Percentiles rank a stretch among this genome's conserved stretches.
Conservation (phyloP, 1,140 invertebrate genomes). For the Dreissena polymorpha region DNA sequence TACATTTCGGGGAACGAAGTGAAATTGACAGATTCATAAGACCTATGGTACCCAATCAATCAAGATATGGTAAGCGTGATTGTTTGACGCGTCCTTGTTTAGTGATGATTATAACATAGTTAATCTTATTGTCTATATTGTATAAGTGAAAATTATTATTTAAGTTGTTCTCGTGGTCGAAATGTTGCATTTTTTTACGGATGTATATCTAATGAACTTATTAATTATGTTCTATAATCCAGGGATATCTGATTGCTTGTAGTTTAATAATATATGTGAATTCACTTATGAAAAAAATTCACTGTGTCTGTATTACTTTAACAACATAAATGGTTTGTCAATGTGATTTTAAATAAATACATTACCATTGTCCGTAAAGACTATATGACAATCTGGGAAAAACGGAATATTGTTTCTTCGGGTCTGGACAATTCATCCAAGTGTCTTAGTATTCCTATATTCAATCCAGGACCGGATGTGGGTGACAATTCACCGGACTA, state of each 20-base stretch:
- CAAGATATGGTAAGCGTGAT: conserved; percentile 33
- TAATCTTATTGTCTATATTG: background rate
- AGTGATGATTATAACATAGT: background rate
- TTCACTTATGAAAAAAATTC: too few species aligned
- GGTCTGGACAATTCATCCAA: background rate
- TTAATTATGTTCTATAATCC: background rate
- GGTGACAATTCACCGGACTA: background rate
- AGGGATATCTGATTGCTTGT: background rate
- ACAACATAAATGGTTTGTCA: background rate
- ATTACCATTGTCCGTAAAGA: background rate
- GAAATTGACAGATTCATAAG: conserved; percentile 17
- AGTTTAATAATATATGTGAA: too few species aligned
- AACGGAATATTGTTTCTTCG: background rate
- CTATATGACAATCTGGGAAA: background rate
- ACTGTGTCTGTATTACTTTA: background rate
- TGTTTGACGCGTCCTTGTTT: background rate
- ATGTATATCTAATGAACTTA: background rate
- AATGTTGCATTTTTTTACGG: background rate
- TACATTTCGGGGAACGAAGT: background rate
- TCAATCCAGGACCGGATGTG: background rate
- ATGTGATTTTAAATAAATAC: background rate
- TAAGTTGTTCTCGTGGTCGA: background rate
- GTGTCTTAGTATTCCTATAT: background rate
- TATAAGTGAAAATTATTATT: background rate
- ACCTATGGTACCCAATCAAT: conserved; percentile 38